Evolutionary conservation across 37 sponge, comb jelly and placozoan species (phyloP).

Genomic region (Halichondria panicea): DNA sequence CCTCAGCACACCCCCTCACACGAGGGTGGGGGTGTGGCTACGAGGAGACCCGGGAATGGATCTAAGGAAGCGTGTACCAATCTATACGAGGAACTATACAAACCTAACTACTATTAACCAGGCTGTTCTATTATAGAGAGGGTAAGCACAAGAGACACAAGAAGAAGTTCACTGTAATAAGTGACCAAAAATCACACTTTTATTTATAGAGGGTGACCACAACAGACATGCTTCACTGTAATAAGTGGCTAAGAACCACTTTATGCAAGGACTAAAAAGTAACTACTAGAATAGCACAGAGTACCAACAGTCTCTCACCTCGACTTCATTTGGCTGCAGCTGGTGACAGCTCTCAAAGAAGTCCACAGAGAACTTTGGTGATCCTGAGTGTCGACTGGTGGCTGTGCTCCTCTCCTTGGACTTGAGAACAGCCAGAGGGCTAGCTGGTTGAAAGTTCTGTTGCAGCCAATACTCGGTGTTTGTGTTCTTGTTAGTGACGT

Average conservation of each 20-base stretch:
- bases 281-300: too few relatives aligned
- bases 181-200: too few relatives aligned
- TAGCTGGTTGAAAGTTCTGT: constrained; percentile 71
- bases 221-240: too few relatives aligned
- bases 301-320: constrained; percentile 30
- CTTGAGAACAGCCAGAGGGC: constrained; percentile 62
- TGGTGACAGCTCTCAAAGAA: constrained; percentile 83
- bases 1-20: neutral
- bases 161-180: too few relatives aligned
- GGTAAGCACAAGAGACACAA: too few relatives aligned
- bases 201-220: too few relatives aligned
- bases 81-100: too few relatives aligned
- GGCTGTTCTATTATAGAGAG: too few relatives aligned
- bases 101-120: too few relatives aligned
- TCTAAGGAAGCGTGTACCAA: constrained; percentile 78
- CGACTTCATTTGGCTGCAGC: constrained; percentile 54
- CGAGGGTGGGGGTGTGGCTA: too few relatives aligned
- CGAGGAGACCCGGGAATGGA: constrained; percentile 58
- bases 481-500: constrained; percentile 57
- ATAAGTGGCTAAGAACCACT: too few relatives aligned
- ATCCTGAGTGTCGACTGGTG: neutral
- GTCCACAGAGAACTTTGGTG: constrained; percentile 77
- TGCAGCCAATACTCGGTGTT: constrained; percentile 74
- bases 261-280: too few relatives aligned
- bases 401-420: constrained; percentile 12